Conservation (phyloP, 2,113 vertebrate genomes). For the Tachycineta bicolor region DNA sequence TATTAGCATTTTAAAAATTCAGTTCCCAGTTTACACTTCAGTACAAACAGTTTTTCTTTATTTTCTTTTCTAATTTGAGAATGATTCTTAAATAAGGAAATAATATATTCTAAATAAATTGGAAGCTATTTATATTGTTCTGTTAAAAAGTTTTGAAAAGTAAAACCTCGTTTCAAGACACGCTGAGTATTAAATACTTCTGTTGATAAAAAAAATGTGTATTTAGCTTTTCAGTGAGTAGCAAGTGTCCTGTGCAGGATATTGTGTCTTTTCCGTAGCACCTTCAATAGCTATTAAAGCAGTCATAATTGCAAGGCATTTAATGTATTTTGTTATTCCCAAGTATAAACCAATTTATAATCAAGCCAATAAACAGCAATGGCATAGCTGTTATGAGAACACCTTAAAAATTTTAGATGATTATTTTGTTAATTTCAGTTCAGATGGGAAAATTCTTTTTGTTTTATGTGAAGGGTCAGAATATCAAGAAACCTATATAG, state of each 20-base stretch:
- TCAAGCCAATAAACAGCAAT: neutral
- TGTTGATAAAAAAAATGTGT: neutral
- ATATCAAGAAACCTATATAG: neutral
- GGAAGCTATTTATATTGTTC: neutral
- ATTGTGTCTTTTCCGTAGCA: neutral
- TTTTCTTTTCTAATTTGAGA: neutral
- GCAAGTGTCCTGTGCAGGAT: neutral
- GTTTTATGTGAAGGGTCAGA: neutral
- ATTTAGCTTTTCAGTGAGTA: neutral
- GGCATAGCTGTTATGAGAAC: neutral
- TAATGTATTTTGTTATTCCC: neutral
- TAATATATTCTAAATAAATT: neutral
- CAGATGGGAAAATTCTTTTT: neutral
- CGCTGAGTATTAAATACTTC: neutral
- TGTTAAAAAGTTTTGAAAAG: neutral
- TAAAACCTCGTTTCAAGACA: neutral
- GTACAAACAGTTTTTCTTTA: neutral
- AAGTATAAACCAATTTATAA: neutral
- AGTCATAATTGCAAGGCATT: neutral
- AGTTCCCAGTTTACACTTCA: neutral
- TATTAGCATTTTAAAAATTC: neutral
- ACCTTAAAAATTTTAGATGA: neutral
- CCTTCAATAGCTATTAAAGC: neutral
- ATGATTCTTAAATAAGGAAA: neutral
- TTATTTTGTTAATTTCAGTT: neutral